Evolutionary conservation across 2,888 invertebrate species (phyloP).

Genomic region (Oeneis ivallda): DNA sequence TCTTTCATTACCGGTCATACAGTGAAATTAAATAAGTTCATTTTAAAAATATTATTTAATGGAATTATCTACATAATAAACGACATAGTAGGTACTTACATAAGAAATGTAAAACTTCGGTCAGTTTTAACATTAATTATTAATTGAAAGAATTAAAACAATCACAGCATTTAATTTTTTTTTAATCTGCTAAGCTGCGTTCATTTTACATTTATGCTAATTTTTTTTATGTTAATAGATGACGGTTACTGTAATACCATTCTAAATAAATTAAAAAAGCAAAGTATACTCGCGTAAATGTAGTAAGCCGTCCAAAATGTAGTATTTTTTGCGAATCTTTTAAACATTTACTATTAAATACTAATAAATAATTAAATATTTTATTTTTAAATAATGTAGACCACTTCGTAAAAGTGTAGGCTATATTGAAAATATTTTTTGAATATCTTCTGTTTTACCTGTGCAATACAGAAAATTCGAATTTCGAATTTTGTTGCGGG

Average conservation of each 20-base stretch:
- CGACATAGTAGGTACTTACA: background rate
- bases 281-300: constrained; percentile 61
- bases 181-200: constrained; percentile 21
- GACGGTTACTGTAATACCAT: constrained; percentile 33
- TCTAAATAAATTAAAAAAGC: constrained; percentile 45
- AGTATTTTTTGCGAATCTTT: constrained; percentile 59
- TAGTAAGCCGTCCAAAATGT: constrained; percentile 68
- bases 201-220: constrained; percentile 17
- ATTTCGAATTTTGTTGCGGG: constrained; percentile 42
- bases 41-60: background rate
- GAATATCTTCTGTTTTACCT: constrained; percentile 38
- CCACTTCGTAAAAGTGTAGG: constrained; percentile 33
- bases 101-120: background rate
- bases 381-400: constrained; percentile 21
- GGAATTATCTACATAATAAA: background rate
- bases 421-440: constrained; percentile 35
- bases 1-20: constrained; percentile 23
- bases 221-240: constrained; percentile 22
- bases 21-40: constrained; percentile 1
- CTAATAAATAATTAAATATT: constrained; percentile 16
- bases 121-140: background rate
- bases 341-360: constrained; percentile 19
- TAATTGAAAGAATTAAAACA: background rate
- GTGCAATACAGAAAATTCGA: constrained; percentile 30
- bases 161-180: background rate